A percentile compares a stretch with the other conserved stretches of the same genome.
These are phyloP conservation scores for Alcedo quadribrachys DNA, from an alignment of 2,797 vertebrate genomes.

Conservation along the genomic window DNA sequence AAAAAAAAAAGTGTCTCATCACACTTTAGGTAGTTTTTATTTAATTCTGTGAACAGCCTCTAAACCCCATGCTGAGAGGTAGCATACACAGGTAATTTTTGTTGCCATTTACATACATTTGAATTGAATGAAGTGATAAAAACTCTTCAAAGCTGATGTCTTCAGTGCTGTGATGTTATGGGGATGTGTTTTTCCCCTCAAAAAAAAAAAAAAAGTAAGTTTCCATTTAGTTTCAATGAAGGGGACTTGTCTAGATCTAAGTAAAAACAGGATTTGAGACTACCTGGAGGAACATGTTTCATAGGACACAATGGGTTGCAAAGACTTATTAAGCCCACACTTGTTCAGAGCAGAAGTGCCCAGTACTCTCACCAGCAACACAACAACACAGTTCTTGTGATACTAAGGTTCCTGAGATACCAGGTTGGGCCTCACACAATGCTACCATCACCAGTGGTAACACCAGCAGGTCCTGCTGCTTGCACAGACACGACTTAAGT, in stretches of 20 bases:
- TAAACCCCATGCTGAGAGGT: neutral
- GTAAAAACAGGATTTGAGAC: neutral
- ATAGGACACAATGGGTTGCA: neutral
- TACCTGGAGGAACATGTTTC: neutral
- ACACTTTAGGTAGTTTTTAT: neutral
- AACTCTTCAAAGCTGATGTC: neutral
- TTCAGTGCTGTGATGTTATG: neutral
- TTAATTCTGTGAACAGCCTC: neutral
- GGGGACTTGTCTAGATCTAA: neutral
- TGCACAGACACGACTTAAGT: neutral
- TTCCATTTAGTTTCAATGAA: neutral
- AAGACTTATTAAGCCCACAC: neutral
- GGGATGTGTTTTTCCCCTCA: neutral
- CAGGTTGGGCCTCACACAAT: neutral
- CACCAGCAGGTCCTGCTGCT: neutral
- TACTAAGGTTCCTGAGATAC: too few relatives aligned
- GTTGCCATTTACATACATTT: neutral
- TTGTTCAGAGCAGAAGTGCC: neutral
- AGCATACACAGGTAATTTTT: neutral
- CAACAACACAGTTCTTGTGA: neutral
- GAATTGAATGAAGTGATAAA: neutral
- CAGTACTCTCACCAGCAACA: neutral
- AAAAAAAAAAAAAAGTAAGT: neutral
- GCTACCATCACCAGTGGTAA: too few relatives aligned
- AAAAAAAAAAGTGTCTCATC: neutral